phyloP scores from a whole-genome alignment of 1,140 invertebrate species.

The Brachionus rubens region DNA sequence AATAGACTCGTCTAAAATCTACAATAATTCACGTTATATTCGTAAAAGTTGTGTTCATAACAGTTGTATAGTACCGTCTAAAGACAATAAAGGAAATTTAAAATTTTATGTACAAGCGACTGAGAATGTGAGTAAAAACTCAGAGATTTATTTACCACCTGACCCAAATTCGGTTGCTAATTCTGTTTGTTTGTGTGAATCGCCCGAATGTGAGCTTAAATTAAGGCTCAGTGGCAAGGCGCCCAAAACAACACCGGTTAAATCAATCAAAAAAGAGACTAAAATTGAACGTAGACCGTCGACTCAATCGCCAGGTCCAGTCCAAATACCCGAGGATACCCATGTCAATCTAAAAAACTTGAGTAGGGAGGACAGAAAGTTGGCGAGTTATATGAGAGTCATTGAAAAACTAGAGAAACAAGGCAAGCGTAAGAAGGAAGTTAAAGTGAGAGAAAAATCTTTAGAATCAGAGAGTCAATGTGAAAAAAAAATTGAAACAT shows the following conservation, averaged over 20 bases:
- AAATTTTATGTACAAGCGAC: not conserved
- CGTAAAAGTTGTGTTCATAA: not conserved
- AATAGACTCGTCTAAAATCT: not conserved
- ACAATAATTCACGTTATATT: not conserved
- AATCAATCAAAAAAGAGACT: not conserved
- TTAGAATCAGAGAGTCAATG: not conserved
- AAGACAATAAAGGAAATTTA: not conserved
- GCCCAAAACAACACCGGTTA: not conserved
- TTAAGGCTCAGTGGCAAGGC: not conserved
- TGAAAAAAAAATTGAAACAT: not conserved
- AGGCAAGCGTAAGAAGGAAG: conserved; percentile 1
- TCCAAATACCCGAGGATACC: no score
- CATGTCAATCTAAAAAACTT: not conserved
- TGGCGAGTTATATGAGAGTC: conserved; percentile 8
- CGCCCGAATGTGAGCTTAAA: not conserved
- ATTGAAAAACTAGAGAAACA: conserved; percentile 19
- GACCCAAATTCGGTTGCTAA: not conserved
- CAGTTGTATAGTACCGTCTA: not conserved
- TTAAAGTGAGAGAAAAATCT: not conserved
- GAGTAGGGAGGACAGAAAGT: conserved; percentile 11
- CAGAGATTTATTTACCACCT: not conserved
- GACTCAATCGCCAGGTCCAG: not conserved
- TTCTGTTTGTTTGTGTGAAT: not conserved
- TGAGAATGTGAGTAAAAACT: not conserved
- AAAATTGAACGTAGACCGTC: not conserved